Conservation (phyloP, 30 jellyfish, hydroid and myxozoan species). For the Aurelia aurita region DNA sequence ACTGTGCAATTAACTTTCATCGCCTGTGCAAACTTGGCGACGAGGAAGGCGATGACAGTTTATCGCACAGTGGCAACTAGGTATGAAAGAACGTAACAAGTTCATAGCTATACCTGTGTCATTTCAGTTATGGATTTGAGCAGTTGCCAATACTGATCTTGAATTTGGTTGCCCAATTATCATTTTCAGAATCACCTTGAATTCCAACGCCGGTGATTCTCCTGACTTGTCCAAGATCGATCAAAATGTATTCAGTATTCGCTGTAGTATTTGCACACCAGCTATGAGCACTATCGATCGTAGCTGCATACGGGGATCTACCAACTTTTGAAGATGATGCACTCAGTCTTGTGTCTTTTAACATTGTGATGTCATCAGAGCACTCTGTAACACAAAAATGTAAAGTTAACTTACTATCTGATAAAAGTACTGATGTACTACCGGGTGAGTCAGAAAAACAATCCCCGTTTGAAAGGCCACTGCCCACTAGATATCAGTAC, state of each 20-base stretch:
- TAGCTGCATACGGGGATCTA: background rate
- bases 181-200: constrained; percentile 60
- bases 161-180: constrained; percentile 47
- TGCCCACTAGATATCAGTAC: no score
- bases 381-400: constrained; percentile 21
- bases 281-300: constrained; percentile 29
- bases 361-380: constrained; percentile 37
- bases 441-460: no score
- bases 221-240: constrained; percentile 39
- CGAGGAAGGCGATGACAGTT: no score
- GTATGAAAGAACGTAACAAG: background rate
- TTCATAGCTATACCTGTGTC: background rate
- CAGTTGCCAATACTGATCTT: constrained; percentile 21
- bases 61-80: background rate
- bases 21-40: no score
- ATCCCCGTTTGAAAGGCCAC: no score
- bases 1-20: no score
- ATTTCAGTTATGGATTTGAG: constrained; percentile 12
- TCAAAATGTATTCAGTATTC: constrained; percentile 4
- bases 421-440: no score
- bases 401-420: no score
- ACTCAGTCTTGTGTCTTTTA: constrained; percentile 2
- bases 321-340: constrained; percentile 45
- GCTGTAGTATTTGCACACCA: constrained; percentile 33
- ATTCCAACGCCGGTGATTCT: constrained; percentile 59